phyloP scores from a whole-genome alignment of 2,888 invertebrate genomes.

The Eulithis testata region DNA sequence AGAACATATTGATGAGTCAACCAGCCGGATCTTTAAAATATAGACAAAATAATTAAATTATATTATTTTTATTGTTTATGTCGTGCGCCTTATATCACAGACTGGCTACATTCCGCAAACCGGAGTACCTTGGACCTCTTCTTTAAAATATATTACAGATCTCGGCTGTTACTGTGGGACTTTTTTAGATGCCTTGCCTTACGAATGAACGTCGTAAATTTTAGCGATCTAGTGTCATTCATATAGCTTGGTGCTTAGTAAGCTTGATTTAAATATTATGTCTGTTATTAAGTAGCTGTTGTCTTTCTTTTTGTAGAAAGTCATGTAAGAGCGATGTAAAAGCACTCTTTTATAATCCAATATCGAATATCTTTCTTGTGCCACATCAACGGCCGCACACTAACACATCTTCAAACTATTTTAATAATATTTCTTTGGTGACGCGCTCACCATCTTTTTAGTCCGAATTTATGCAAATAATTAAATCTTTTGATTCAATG shows the following conservation, averaged over 20 bases:
- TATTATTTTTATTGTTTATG: slow-evolving; percentile 2
- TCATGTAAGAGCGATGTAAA: no score
- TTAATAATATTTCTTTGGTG: slow-evolving; percentile 34
- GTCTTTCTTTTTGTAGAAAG: no score
- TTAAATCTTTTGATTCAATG: slow-evolving; percentile 43
- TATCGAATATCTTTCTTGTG: slow-evolving; percentile 1
- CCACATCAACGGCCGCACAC: slow-evolving; percentile 3
- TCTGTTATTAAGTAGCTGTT: no score
- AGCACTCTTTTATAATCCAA: no score
- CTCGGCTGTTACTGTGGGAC: slow-evolving; percentile 16
- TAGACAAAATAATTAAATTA: background rate
- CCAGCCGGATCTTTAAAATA: slow-evolving; percentile 3
- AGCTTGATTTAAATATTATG: no score
- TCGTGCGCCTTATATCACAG: slow-evolving; percentile 30
- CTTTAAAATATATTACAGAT: slow-evolving; percentile 52
- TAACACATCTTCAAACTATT: slow-evolving; percentile 53
- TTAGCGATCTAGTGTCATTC: no score
- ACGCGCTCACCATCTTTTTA: slow-evolving; percentile 27
- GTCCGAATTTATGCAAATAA: slow-evolving; percentile 38
- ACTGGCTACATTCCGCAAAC: slow-evolving; percentile 54
- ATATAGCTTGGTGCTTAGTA: no score
- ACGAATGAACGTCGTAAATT: no score
- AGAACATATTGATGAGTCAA: background rate
- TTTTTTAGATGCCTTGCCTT: no score
- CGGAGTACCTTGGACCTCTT: slow-evolving; percentile 65